Evolutionary conservation across 2,113 vertebrate genomes (phyloP), one percentile per base, ranked within the genome.

Genomic region (Camelus bactrianus): DNA sequence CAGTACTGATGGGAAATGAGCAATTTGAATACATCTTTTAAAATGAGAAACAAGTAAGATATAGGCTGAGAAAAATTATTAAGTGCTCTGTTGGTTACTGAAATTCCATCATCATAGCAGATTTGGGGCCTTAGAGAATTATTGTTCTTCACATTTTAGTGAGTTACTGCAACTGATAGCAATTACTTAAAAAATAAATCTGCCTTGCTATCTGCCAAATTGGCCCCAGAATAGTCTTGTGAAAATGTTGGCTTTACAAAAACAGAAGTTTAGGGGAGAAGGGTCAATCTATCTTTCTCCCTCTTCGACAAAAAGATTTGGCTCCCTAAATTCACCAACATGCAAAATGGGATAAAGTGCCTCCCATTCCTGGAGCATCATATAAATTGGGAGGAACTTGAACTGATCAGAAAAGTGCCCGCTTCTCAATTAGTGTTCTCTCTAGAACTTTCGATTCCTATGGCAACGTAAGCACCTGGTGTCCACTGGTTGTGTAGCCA

Each of bases 301-400:
- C 73, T 94, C 35, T 90, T 73, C 87, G 30, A 91, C 50, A 64
- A 87, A 87, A 87, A 88, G 22, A 48, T 5, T 67, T 64, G 58
- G 50, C 14, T 90, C 16, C 26, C 50, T 91, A 89, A 93, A 89
- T 82, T 92, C 54, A 88, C 19, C 60, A 69, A 92, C 58, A 56
- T 60, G 19, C 58, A 50, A 79, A 76, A 26, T 7, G 65, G 38
- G 28, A 14, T 56, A 32, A 70, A 85, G 26, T 76, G 8, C 16
- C 38, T 85, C 58, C n/a, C 73, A 84, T 86, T 86, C 15, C 17
- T 28, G 46, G 76, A 70, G 28, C 28, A 76, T 72, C 32, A 5
- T 17, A 19, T 62, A 56, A 38, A 65, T 13, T 15, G 28, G 38
- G 73, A 91, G n/a, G 70, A n/a, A n/a, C 17, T 38, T 80, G 46